These are phyloP conservation scores for Sturnira hondurensis DNA, from an alignment of 2,113 vertebrate genomes.

Conservation along the genomic window DNA sequence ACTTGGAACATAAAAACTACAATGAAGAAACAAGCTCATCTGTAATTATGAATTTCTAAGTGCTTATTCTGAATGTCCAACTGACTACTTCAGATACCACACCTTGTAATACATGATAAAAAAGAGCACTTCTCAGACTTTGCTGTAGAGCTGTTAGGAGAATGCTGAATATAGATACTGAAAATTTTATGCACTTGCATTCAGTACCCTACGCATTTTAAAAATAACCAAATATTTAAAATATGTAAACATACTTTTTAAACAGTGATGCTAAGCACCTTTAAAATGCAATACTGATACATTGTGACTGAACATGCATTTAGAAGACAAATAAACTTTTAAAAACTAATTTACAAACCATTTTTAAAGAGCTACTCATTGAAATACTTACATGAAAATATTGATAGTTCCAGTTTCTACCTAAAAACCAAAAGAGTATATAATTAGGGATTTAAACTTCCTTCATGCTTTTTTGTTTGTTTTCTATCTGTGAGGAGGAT, in stretches of 20 bases:
- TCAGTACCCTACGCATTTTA: neutral
- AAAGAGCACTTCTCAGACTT: constrained; percentile 24
- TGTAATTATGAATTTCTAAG: constrained; percentile 45
- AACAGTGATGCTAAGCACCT: constrained; percentile 48
- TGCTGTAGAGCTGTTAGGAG: constrained; percentile 63
- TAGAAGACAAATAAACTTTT: constrained; percentile 60
- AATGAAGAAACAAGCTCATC: constrained; percentile 59
- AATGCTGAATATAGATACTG: constrained; percentile 47
- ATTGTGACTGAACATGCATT: constrained; percentile 26
- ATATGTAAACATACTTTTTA: constrained; percentile 54
- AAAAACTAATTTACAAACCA: constrained; percentile 49
- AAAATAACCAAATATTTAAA: constrained; percentile 61
- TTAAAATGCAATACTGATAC: constrained; percentile 51
- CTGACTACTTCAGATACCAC: neutral
- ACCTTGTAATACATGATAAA: constrained; percentile 13
- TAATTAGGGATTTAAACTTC: constrained; percentile 59
- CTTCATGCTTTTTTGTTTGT: constrained; percentile 5
- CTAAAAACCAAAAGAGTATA: constrained; percentile 66
- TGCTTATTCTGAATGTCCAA: constrained; percentile 40
- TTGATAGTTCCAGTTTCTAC: constrained; percentile 65
- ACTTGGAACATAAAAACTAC: constrained; percentile 38
- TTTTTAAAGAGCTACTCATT: constrained; percentile 51
- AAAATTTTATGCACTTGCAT: neutral
- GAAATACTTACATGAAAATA: constrained; percentile 61
- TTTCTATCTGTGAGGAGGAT: constrained; percentile 50